Conservation (phyloP, 2,113 vertebrate genomes). For the Copsychus sechellarum region DNA sequence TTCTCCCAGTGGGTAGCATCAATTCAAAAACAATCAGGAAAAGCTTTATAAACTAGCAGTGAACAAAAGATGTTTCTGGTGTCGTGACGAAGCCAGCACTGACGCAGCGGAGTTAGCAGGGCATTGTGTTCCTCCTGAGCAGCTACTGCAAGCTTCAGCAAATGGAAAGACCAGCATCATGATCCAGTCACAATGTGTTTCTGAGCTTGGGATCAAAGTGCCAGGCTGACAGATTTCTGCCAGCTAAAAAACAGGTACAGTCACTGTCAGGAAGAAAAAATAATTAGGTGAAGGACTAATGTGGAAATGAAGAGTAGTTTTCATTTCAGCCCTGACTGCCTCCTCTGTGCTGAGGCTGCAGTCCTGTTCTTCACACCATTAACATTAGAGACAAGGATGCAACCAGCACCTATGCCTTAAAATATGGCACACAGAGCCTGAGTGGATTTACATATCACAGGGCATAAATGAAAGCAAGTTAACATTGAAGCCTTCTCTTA, state of each 20-base stretch:
- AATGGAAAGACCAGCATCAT: conserved; percentile 6
- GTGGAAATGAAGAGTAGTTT: neutral
- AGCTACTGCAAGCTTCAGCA: conserved; percentile 35
- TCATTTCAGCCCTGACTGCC: neutral
- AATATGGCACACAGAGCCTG: neutral
- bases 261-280: neutral
- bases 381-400: neutral
- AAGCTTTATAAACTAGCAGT: conserved; percentile 3
- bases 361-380: neutral
- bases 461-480: neutral
- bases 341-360: neutral
- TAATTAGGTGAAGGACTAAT: neutral
- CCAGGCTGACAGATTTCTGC: neutral
- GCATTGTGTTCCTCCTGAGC: conserved; percentile 9
- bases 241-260: neutral
- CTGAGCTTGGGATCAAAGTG: neutral
- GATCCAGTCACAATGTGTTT: neutral
- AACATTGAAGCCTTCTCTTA: neutral
- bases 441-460: neutral
- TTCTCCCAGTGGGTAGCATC: neutral
- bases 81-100: neutral
- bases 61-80: conserved; percentile 43
- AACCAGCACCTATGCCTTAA: neutral
- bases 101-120: neutral
- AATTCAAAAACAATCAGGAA: conserved; percentile 42